Base-by-base conservation (phyloP, 2,113 vertebrate species). In the Platichthys flesus region DNA sequence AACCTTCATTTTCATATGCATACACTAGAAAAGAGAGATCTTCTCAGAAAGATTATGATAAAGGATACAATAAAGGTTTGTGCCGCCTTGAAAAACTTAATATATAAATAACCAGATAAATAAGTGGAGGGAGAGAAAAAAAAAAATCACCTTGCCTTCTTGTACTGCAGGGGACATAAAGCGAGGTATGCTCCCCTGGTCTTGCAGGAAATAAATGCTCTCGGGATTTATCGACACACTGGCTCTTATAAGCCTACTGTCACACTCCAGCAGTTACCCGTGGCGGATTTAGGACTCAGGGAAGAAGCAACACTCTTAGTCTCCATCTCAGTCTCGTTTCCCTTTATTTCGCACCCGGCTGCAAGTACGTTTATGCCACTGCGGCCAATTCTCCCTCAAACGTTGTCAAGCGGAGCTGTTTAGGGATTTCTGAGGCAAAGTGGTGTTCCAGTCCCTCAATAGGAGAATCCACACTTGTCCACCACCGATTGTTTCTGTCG, bases 201-300 rank as follows among this genome's bases (percentile, higher is more conserved):
- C 90, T 84, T 83, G 69, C 73, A 84, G 83, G 91, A 87, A 92
- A 90, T 92, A 86, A 89, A 93, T 86, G 58, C 62, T 63, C 81
- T 72, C 67, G 85, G 90, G 87, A 93, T 93, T 93, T 94, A 93
- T 91, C 70, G 90, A 92, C 88, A 84, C 89, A 83, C 79, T 78
- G 85, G 88, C 85, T 88, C 83, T 93, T 90, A 92, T 90, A 88
- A 90, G 87, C 88, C 80, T 82, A 85, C 89, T 91, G 90, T 93
- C 92, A 93, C 93, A 92, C 90, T 88, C 85, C 85, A 85, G 74
- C 82, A 80, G 89, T 90, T 86, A 71, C 87, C 88, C 79, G 74
- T 70, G 74, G 78, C 62, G 84, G 88, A 93, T 93, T 92, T 90
- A 92, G 87, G 89, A 90, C 82, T 78, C 86, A 52, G 58, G 69